Base-by-base conservation (phyloP, 2,113 vertebrate genomes). In the Pyrgilauda ruficollis region DNA sequence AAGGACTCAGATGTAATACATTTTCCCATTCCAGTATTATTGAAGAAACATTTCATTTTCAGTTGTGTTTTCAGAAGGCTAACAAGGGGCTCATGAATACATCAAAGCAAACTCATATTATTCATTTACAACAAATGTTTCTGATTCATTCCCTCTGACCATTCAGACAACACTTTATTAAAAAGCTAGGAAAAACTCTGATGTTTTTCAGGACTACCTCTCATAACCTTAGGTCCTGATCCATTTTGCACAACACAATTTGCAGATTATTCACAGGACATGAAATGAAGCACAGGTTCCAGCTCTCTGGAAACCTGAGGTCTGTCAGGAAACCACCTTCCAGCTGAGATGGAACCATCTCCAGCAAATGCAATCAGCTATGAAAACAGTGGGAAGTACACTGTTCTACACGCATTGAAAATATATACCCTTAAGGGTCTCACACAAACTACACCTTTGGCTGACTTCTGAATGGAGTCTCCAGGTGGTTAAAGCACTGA, bases 401-500 rank as follows among this genome's bases (percentile, higher is more conserved):
- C 22, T 55, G 58, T 33, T 93, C 68, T 79, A 64, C 61, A 78
- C 0, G 0, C 66, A 28, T 30, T 84, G 52, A 77, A 92, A 90
- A 82, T 68, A 74, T 7, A 9, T 84, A 89, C 94, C 90, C 86
- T 89, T 87, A 89, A 91, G 84, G 56, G 43, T 68, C 79, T 91
- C 5, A 30, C 87, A 84, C 64, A 83, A 90, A 84, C 95, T 94
- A 91, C 92, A 97, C 92, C 72, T 95, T 85, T 89, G 90, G 81
- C 44, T 95, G 78, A 63, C 78, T 93, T 96, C 80, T 91, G 69
- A 95, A 88, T 93, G 70, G 89, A 96, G 96, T 92, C 95, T 97
- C 95, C 97, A 98, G 96, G 97, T 98, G 98, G 92, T 88, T 95
- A 95, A 96, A 94, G 88, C 81, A 87, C 90, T 97, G 97, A 94